Base-by-base conservation (phyloP, 53 echinoderm and acorn worm genomes). In the Echinometra lucunter region DNA sequence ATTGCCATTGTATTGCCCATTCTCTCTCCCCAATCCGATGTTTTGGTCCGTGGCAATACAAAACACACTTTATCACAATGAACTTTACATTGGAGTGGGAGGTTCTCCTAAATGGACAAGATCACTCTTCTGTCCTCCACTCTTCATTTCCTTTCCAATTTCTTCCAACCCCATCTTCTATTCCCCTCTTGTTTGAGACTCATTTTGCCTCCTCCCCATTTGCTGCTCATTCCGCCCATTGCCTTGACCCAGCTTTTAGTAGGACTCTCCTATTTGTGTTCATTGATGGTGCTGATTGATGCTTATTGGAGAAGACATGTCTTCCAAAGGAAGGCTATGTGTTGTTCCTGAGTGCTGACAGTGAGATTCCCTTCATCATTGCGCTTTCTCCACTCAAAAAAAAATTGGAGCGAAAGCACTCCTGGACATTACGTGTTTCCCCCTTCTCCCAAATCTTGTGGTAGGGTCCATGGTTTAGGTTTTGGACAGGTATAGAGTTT, bases 201-300 rank as follows among this genome's bases (percentile, higher is more conserved):
- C 88, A 57, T 88, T 88, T 58, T 66, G 91, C 30, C 40, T 91
- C 91, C 91, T 42, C 42, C 57, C 91, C 91, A 35, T 44, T 92
- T 92, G 45, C 92, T 49, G 40, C 12, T 28, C 13, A 91, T 91
- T 91, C 58, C 27, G n/a, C 49, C 67, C 58, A 45, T 47, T 58
- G 55, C 70, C 74, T 92, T 92, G 92, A 72, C 92, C 92, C 74
- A 92, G 72, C 72, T 92, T 92, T 92, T 74, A 92, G 92, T 92
- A 44, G 74, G 74, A 69, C 74, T 92, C 42, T 92, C 44, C 70
- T 92, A 92, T 92, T 92, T 92, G 72, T 47, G 74, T 28, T 92
- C 74, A 53, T 92, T 92, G 92, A 69, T 45, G 55, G 55, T 45
- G 92, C 45, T 92, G 92, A 92, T 69, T 92, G 92, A 92, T 42